A percentile compares a stretch with the other conserved stretches of the same genome.
These are phyloP conservation scores for Iphiclides podalirius DNA, from an alignment of 2,888 invertebrate species.

Conservation along the genomic window DNA sequence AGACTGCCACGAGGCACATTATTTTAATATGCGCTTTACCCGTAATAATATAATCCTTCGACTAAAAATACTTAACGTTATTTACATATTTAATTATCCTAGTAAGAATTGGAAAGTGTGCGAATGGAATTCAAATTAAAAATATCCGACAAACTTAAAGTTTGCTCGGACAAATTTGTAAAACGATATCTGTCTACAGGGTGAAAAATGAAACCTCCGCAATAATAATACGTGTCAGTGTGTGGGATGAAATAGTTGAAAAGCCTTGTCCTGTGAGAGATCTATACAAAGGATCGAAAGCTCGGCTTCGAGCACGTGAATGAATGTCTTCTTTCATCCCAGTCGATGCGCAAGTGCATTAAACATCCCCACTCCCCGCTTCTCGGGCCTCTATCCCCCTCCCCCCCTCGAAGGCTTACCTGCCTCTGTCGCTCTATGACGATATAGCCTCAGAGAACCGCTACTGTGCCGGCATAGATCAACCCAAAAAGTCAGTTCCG, in stretches of 20 bases:
- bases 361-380: constrained; percentile 34
- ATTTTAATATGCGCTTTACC: too few relatives aligned
- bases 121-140: too few relatives aligned
- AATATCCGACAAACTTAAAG: too few relatives aligned
- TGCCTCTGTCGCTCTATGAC: constrained; percentile 47
- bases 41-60: too few relatives aligned
- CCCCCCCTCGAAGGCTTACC: constrained; percentile 58
- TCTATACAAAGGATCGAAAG: constrained; percentile 30
- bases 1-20: too few relatives aligned
- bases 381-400: constrained; percentile 28
- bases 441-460: constrained; percentile 58
- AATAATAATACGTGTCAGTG: constrained; percentile 9
- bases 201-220: constrained; percentile 16
- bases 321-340: constrained; percentile 40
- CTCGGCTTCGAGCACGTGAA: constrained; percentile 31
- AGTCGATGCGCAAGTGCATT: constrained; percentile 55
- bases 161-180: constrained; percentile 1
- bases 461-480: constrained; percentile 53
- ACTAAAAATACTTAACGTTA: too few relatives aligned
- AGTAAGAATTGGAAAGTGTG: too few relatives aligned
- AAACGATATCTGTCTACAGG: constrained; percentile 4
- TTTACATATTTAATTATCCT: too few relatives aligned
- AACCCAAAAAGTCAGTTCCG: neutral
- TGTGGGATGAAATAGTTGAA: constrained; percentile 22
- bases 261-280: constrained; percentile 25